Evolutionary conservation across 2,113 vertebrate genomes (phyloP), one percentile per base, ranked within the genome.

Genomic region (Murina feae): DNA sequence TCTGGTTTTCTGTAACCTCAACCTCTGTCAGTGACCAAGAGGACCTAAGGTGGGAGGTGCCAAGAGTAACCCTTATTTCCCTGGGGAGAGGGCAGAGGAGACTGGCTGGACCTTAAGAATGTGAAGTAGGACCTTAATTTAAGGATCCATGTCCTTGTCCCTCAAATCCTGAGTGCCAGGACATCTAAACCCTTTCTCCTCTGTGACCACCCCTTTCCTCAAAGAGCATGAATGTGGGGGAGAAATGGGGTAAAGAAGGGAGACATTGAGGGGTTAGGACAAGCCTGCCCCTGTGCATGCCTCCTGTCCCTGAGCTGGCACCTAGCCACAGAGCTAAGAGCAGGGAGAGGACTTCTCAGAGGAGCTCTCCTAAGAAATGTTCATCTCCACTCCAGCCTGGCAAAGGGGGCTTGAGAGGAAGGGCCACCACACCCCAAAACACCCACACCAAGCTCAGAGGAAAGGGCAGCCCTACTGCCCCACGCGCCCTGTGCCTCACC

Each of bases 401-500:
- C 63, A 23, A 42, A 65, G 5, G 18, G 2, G 51, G 2, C 51
- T 4, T 4, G 44, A 84, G 60, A 85, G n/a, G 55, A 84, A 28
- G 79, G 71, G 10, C 75, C 35, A n/a, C 28, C 1, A 0, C 4
- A 32, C 16, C 37, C 39, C 30, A 23, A 30, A 79, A 53, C 39
- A 28, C 71, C 80, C 47, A 25, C 17, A 30, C 14, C 7, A 32
- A 39, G 28, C 42, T 28, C 28, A 30, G 69, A 47, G 47, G 13
- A 25, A n/a, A 2, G 18, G 35, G 32, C 0, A 11, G 53, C 39
- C 21, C 63, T 1, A 5, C 20, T 2, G 1, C 12, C 51, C 28
- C 9, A 12, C 20, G 28, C 39, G 28, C 14, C 42, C 53, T 0
- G 0, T 0, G 69, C 1, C 66, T 0, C 87, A 98, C 98, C 98